Percentiles rank a stretch among this genome's conserved stretches.
Conservation (phyloP, 2,888 invertebrate species). For the Meteorus cinctellus region DNA sequence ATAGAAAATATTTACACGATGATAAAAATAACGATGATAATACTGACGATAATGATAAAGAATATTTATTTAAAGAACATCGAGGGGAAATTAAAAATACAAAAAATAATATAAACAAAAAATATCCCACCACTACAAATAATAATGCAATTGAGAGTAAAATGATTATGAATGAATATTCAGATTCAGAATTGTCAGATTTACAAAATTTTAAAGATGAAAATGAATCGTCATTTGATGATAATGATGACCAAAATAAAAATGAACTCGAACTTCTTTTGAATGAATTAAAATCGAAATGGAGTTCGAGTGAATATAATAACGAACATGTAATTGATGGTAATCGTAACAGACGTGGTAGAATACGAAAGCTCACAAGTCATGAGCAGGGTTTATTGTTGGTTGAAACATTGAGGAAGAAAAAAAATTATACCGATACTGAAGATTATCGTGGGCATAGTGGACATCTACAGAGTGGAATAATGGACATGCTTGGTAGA, state of each 20-base stretch:
- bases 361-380: slow-evolving; percentile 76
- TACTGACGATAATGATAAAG: not conserved
- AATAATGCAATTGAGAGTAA: slow-evolving; percentile 27
- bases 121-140: not conserved
- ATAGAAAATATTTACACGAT: slow-evolving; percentile 7
- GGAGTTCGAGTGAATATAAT: slow-evolving; percentile 23
- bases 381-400: slow-evolving; percentile 86
- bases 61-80: slow-evolving; percentile 12
- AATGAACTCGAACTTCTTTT: slow-evolving; percentile 36
- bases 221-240: not conserved
- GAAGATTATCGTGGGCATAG: slow-evolving; percentile 76
- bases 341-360: slow-evolving; percentile 56
- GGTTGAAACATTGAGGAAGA: slow-evolving; percentile 82
- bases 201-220: slow-evolving; percentile 34
- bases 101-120: not conserved
- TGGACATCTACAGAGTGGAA: slow-evolving; percentile 80
- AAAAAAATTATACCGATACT: slow-evolving; percentile 73
- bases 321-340: slow-evolving; percentile 27
- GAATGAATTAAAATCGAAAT: slow-evolving; percentile 15
- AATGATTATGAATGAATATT: slow-evolving; percentile 31
- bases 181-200: slow-evolving; percentile 22
- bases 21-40: slow-evolving; percentile 17
- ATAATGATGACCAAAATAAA: not conserved
- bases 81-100: slow-evolving; percentile 31
- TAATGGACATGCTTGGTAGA: slow-evolving; percentile 89